Evolutionary conservation across 2,113 vertebrate species (phyloP).

Genomic region (Chloroceryle aenea): DNA sequence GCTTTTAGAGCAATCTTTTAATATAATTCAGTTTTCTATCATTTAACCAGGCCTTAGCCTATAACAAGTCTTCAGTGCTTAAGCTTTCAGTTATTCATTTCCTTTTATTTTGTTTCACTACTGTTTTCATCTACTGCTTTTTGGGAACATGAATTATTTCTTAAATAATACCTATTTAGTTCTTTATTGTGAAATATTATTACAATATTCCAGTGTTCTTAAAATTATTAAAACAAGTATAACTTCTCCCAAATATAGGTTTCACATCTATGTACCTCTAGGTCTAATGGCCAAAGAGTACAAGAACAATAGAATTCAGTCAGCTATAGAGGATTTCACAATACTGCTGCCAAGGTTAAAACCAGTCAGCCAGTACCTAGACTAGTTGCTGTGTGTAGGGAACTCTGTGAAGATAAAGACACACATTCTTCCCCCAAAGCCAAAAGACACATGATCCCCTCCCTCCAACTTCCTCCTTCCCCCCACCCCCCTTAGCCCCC

Average conservation of each 20-base stretch:
- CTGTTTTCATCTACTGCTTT: background rate
- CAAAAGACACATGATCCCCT: background rate
- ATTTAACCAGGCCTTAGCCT: background rate
- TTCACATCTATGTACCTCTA: background rate
- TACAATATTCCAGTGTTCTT: background rate
- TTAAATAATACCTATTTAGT: background rate
- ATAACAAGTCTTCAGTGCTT: background rate
- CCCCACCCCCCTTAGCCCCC: no score
- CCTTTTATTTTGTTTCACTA: background rate
- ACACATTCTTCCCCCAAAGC: background rate
- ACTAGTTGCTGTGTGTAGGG: no score
- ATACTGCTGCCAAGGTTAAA: background rate
- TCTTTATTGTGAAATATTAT: background rate
- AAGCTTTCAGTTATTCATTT: background rate
- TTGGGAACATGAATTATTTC: background rate
- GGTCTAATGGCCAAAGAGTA: background rate
- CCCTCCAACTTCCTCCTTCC: no score
- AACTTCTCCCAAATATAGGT: background rate
- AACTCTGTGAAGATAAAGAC: background rate
- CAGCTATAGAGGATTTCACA: background rate
- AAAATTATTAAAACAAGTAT: background rate
- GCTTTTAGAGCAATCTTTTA: background rate
- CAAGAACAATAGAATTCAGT: background rate
- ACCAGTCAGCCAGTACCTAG: background rate
- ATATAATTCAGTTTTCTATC: conserved; percentile 2